Evolutionary conservation across 2,888 invertebrate species (phyloP), one percentile per base, ranked within the genome.

Genomic region (Drepana falcataria): DNA sequence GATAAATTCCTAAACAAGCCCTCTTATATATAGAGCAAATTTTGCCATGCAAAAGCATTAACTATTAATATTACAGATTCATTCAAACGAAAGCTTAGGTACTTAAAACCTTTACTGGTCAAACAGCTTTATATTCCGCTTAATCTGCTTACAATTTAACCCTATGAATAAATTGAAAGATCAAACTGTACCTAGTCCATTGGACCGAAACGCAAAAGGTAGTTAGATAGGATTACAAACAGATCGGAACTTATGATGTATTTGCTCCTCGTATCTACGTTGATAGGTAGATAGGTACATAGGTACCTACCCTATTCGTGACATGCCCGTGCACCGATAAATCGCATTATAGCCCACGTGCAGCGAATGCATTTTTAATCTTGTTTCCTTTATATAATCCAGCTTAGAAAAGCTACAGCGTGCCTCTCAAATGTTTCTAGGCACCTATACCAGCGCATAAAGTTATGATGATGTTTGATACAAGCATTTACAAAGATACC

Each of bases 311-410:
- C 77, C 81, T 73, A 85, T 86, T 87, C 87, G 85, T 85, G 84
- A 83, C 85, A 83, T 83, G 80, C 79, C 75, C 81, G 80, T 78
- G 81, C 83, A 78, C 82, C 84, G 83, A 89, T 87, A 89, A 89
- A 89, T 89, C 86, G 88, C 85, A 87, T 89, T 89, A 89, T 80
- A 75, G 83, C 81, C 84, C 88, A 89, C 90, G 90, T 90, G 89
- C 83, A 74, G 75, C 68, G 89, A 87, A 89, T 90, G 87, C 83
- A 88, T 88, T 88, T 90, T 89, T 90, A 90, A 90, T 90, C 90
- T 84, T 85, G 86, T 89, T 88, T 86, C 85, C 85, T 85, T 83
- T 87, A 83, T 82, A 86, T 84, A 83, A 85, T 81, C 82, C 79
- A 70, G 77, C 79, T 82, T 78, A 79, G 82, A 74, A 80, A 82